A percentile compares a stretch with the other conserved stretches of the same genome.
phyloP scores from a whole-genome alignment of 2,888 invertebrate genomes.

The Rhimphoctona megacephalus region DNA sequence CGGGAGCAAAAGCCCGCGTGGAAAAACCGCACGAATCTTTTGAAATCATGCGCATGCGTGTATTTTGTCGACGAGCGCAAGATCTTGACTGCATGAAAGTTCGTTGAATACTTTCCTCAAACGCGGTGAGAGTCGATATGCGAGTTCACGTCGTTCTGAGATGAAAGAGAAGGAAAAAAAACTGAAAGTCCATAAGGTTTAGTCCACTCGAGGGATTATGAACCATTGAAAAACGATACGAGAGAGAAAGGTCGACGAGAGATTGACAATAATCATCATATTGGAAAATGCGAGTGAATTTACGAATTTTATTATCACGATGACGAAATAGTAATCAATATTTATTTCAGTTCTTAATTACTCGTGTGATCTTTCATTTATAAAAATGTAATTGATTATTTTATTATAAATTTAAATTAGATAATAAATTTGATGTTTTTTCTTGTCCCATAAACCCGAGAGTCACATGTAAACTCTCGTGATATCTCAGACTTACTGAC shows the following conservation, averaged over 20 bases:
- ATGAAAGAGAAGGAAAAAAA: slow-evolving; percentile 7
- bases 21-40: slow-evolving; percentile 18
- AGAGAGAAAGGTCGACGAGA: slow-evolving; percentile 2
- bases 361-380: neutral
- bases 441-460: neutral
- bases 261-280: neutral
- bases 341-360: neutral
- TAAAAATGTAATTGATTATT: neutral
- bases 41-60: slow-evolving; percentile 8
- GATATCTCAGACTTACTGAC: slow-evolving; percentile 54
- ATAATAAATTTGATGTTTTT: neutral
- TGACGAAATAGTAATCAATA: neutral
- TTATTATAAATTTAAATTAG: neutral
- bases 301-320: neutral
- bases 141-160: neutral
- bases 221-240: neutral
- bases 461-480: slow-evolving; percentile 26
- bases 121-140: slow-evolving; percentile 11
- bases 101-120: slow-evolving; percentile 18
- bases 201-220: slow-evolving; percentile 15
- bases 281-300: neutral
- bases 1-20: slow-evolving; percentile 10
- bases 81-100: slow-evolving; percentile 40
- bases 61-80: slow-evolving; percentile 3
- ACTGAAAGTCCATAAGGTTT: slow-evolving; percentile 3